Evolutionary conservation across 2,113 vertebrate species (phyloP), one percentile per base, ranked within the genome.

Genomic region (Megalops atlanticus): DNA sequence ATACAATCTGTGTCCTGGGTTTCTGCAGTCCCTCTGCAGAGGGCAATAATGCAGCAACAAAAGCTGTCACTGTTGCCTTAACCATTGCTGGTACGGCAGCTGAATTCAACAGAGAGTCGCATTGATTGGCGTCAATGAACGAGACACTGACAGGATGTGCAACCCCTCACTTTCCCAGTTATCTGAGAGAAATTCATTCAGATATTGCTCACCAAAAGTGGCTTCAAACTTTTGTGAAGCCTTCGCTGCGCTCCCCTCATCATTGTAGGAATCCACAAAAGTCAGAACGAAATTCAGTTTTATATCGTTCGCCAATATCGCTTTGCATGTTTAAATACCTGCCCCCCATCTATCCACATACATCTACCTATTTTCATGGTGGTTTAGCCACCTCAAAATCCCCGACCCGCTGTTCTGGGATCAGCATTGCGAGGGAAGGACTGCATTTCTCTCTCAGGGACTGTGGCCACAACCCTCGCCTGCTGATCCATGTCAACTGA

Each of bases 401-500:
- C 21, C 52, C 52, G 14, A 1, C 16, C 52, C 52, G 4, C 2
- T 18, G 3, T 5, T 24, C 52, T 4, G 43, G 43, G 14, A 1
- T 45, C 7, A 45, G 43, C 7, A 14, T 14, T 45, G 1, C 43
- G 14, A 45, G 43, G 43, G 14, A 14, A 14, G 14, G 43, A 14
- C 43, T 45, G 7, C 14, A 14, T 45, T 14, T 49, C 47, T 36
- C 70, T 72, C 70, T 72, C 15, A 1, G 15, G 7, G 27, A 41
- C 41, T 35, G 58, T 40, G 68, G 78, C 39, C 35, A 41, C 40
- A 69, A 47, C 68, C 0, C 21, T 45, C 40, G 58, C 38, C 58
- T 70, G 14, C 12, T 77, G 40, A 76, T 38, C 73, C 77, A 77
- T 76, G 49, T 54, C 47, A 84, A 77, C 40, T 52, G 77, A 33